Base-by-base conservation (phyloP, 2,113 vertebrate genomes). In the Athene cunicularia region DNA sequence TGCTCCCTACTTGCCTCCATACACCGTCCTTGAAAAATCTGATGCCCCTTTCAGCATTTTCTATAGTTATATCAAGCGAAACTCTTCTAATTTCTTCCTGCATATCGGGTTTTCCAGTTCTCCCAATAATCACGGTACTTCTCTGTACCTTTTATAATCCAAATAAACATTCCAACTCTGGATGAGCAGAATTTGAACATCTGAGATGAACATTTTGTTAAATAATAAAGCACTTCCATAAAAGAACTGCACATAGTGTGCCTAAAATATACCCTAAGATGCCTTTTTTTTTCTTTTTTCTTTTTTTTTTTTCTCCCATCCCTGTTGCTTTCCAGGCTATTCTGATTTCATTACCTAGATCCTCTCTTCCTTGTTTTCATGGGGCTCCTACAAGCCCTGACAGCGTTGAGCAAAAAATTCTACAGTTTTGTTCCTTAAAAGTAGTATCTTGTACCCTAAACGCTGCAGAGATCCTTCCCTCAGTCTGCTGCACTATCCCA, bases 1-100 rank as follows among this genome's bases (percentile, higher is more conserved):
- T 2, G 0, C 28, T 8, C 22, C 14, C 32, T 12, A 2, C 33
- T 8, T 11, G 17, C 15, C 41, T 56, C 49, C 32, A 47, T 6
- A 33, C 16, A 26, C 27, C 12, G 49, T 11, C 52, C 14, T 11
- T 24, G 6, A 47, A 26, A 68, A 67, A 24, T 4, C 33, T 9
- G 30, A 28, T 5, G 26, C n/a, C 24, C n/a, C 35, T 47, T 22
- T 66, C 70, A 70, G 70, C 8, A 8, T 26, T 26, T n/a, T 21
- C 49, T 35, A 22, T 17, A 26, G 13, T 47, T 56, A 43, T 3
- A 28, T 30, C 26, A 35, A 30, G 23, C 5, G 52, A 72, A 60
- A n/a, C 45, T 24, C 9, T 12, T 18, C 56, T 4, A n/a, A 12
- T 39, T 53, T 24, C 56, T n/a, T 53, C 68, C 63, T 41, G 56